These are phyloP conservation scores for Drosophila santomea DNA, from an alignment of 1,140 invertebrate genomes.

Conservation along the genomic window DNA sequence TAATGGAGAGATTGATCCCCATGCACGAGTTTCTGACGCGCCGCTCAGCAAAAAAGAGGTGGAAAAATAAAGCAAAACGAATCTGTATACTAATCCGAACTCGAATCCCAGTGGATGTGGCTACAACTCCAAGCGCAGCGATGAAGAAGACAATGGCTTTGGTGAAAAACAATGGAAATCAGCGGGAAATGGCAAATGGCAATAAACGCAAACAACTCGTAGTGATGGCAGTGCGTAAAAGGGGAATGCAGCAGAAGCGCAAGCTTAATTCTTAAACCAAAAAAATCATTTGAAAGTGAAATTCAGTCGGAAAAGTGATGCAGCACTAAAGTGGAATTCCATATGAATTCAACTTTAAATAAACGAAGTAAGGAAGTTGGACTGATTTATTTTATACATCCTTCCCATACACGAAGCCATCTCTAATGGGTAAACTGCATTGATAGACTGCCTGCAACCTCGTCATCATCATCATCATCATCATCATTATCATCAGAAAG, in stretches of 20 bases:
- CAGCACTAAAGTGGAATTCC: no score
- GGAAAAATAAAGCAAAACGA: slow-evolving; percentile 26
- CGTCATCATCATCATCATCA: slow-evolving; percentile 37
- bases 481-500: slow-evolving; percentile 41
- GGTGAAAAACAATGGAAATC: slow-evolving; percentile 40
- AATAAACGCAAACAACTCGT: slow-evolving; percentile 29
- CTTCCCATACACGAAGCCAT: slow-evolving; percentile 42
- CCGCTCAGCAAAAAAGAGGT: neutral
- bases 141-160: slow-evolving; percentile 50
- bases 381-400: neutral
- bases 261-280: no score
- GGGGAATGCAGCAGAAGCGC: no score
- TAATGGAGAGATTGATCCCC: slow-evolving; percentile 55
- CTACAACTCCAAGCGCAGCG: slow-evolving; percentile 7
- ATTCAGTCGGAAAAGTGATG: no score
- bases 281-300: no score
- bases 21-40: slow-evolving; percentile 55
- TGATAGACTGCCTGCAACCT: slow-evolving; percentile 66
- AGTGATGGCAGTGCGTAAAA: slow-evolving; percentile 27
- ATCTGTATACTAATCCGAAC: slow-evolving; percentile 9
- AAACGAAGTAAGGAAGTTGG: no score
- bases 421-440: slow-evolving; percentile 49
- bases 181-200: slow-evolving; percentile 47
- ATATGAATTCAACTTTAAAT: no score
- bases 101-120: slow-evolving; percentile 7